Percentiles rank a stretch among this genome's conserved stretches.
Conservation (phyloP, 1,140 invertebrate species). For the Drosophila paulistorum region DNA sequence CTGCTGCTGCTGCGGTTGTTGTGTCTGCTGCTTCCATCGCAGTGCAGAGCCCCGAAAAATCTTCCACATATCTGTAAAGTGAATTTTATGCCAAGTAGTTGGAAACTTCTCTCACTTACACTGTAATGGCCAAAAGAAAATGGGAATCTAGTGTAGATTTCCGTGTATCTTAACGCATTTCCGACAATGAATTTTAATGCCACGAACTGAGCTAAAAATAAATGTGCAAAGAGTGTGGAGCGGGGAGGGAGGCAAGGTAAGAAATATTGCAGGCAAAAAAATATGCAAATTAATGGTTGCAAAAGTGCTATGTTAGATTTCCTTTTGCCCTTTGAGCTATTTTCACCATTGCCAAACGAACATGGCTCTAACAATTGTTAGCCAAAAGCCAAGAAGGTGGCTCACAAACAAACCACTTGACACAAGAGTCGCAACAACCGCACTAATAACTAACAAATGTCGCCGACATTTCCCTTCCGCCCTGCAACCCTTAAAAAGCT, state of each 20-base stretch:
- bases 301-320: constrained; percentile 31
- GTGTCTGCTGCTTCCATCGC: constrained; percentile 35
- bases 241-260: not conserved
- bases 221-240: constrained; percentile 32
- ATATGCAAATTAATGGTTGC: constrained; percentile 74
- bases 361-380: constrained; percentile 51
- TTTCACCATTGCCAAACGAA: constrained; percentile 56
- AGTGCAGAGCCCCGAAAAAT: constrained; percentile 38
- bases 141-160: constrained; percentile 61
- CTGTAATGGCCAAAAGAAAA: constrained; percentile 32
- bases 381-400: constrained; percentile 22
- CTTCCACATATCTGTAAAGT: not conserved
- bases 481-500: constrained; percentile 28
- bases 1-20: constrained; percentile 6
- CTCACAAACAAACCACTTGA: constrained; percentile 57
- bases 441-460: constrained; percentile 72
- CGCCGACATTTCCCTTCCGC: not conserved
- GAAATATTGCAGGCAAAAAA: constrained; percentile 55
- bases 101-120: constrained; percentile 2
- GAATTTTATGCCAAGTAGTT: constrained; percentile 4
- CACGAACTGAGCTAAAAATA: constrained; percentile 31
- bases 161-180: constrained; percentile 39
- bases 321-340: constrained; percentile 65
- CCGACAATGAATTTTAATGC: constrained; percentile 69
- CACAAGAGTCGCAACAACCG: constrained; percentile 68